Conservation (phyloP, 2,797 vertebrate genomes). For the Luscinia megarhynchos region DNA sequence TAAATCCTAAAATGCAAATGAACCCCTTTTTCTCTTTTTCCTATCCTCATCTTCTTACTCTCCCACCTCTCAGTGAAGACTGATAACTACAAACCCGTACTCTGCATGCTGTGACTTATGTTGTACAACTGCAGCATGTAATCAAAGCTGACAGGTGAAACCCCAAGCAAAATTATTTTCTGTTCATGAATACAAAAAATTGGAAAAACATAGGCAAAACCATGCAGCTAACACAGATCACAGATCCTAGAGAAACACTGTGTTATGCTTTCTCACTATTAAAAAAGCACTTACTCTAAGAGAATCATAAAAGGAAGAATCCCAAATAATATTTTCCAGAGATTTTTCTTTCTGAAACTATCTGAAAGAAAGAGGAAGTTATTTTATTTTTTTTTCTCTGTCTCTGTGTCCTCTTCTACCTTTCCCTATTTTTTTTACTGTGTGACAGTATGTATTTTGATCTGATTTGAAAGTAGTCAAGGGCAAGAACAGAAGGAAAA, state of each 20-base stretch:
- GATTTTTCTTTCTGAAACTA: not conserved
- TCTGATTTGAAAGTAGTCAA: constrained; percentile 39
- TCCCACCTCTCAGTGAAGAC: not conserved
- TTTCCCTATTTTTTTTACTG: not conserved
- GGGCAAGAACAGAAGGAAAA: constrained; percentile 43
- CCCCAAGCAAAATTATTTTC: not conserved
- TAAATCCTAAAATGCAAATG: not conserved
- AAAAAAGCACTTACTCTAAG: not conserved
- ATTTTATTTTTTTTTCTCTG: not conserved
- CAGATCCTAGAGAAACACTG: not conserved
- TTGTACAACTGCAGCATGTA: not conserved
- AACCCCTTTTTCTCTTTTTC: not conserved
- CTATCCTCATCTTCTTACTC: not conserved
- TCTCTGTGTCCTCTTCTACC: not conserved
- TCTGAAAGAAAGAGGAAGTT: not conserved
- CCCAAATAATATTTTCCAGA: not conserved
- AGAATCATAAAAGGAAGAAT: not conserved
- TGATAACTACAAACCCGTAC: not conserved
- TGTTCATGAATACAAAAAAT: not conserved
- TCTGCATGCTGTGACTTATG: not conserved
- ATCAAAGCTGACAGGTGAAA: not conserved
- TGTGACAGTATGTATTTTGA: not conserved
- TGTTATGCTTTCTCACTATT: not conserved
- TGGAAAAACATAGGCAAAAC: not conserved
- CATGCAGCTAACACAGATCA: not conserved